Percentiles rank a stretch among this genome's conserved stretches.
These are phyloP conservation scores for Nymphalis polychloros DNA, from an alignment of 2,888 invertebrate species.

Conservation along the genomic window DNA sequence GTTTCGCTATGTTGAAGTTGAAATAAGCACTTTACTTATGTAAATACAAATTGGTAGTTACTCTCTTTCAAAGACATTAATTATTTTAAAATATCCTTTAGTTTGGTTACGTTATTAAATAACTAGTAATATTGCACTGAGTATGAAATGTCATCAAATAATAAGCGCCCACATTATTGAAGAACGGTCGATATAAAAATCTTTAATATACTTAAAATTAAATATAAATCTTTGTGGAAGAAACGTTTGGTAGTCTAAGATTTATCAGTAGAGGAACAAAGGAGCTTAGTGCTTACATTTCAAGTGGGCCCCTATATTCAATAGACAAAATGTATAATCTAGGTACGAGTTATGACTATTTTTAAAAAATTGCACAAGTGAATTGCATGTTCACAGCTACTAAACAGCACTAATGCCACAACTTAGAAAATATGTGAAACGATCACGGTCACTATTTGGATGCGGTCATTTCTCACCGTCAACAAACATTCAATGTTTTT, in stretches of 20 bases:
- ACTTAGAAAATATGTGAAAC: slow-evolving; percentile 58
- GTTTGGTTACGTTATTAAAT: slow-evolving; percentile 83
- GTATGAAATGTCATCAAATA: slow-evolving; percentile 82
- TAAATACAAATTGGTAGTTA: slow-evolving; percentile 80
- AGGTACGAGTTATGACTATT: slow-evolving; percentile 81
- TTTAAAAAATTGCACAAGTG: slow-evolving; percentile 80
- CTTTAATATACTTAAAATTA: slow-evolving; percentile 75
- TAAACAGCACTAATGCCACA: slow-evolving; percentile 70
- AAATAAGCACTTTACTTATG: slow-evolving; percentile 75
- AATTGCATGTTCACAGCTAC: slow-evolving; percentile 80
- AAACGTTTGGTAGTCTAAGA: slow-evolving; percentile 71
- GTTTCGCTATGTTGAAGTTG: slow-evolving; percentile 64
- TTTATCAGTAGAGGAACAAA: slow-evolving; percentile 62
- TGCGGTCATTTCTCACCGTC: slow-evolving; percentile 57
- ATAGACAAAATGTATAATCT: slow-evolving; percentile 79
- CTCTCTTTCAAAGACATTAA: slow-evolving; percentile 77
- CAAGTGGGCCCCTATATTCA: slow-evolving; percentile 79
- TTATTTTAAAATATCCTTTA: slow-evolving; percentile 81
- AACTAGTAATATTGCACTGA: slow-evolving; percentile 84
- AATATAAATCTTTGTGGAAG: slow-evolving; percentile 80
- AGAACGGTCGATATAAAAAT: slow-evolving; percentile 71
- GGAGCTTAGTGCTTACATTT: slow-evolving; percentile 65
- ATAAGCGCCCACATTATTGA: slow-evolving; percentile 78
- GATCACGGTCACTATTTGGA: slow-evolving; percentile 63
- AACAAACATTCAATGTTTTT: slow-evolving; percentile 57